phyloP scores from a whole-genome alignment of 2,113 vertebrate species.

The Coracopsis vasa region DNA sequence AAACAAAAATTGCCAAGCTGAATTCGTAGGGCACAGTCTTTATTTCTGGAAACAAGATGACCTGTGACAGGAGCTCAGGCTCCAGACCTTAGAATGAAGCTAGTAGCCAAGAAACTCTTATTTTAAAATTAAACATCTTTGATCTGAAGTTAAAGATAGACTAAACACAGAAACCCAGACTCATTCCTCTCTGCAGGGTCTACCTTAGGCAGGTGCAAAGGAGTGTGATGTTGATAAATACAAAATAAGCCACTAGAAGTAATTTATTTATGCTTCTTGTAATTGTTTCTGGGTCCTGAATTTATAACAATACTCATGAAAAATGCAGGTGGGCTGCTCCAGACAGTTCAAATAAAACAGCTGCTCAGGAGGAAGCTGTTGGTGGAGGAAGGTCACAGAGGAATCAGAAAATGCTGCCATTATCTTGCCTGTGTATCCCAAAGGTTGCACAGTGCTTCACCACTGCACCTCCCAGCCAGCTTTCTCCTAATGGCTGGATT shows the following conservation, averaged over 20 bases:
- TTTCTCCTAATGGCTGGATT: background rate
- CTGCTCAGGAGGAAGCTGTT: background rate
- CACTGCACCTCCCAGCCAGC: background rate
- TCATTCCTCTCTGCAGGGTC: background rate
- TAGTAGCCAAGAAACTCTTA: background rate
- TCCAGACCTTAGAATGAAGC: background rate
- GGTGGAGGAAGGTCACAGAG: background rate
- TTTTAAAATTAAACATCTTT: background rate
- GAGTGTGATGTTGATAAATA: background rate
- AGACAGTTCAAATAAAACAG: background rate
- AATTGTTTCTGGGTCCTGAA: background rate
- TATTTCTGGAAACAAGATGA: background rate
- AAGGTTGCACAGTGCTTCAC: background rate
- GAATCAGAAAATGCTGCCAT: background rate
- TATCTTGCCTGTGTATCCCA: background rate
- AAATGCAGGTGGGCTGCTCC: background rate
- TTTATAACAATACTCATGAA: background rate
- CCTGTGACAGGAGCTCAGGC: background rate
- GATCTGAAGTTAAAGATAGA: background rate
- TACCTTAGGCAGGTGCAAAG: background rate
- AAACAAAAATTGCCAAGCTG: background rate
- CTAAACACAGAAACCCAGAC: background rate
- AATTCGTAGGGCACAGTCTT: background rate
- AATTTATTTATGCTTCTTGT: background rate
- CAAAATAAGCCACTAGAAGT: background rate